Conservation (phyloP, 1,140 invertebrate species). For the Lasioglossum albipes region DNA sequence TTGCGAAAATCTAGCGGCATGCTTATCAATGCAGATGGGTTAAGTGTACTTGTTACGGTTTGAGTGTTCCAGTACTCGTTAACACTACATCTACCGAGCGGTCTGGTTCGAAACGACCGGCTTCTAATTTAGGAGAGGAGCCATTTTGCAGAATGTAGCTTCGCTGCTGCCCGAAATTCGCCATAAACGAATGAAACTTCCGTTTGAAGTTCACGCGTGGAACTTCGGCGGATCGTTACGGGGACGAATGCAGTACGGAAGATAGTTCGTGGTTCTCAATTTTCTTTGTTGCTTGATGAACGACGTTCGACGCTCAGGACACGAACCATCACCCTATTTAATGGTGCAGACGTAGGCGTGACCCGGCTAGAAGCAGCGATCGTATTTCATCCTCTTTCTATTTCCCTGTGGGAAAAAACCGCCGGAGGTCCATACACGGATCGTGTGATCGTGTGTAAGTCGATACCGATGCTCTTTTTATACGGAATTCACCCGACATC, state of each 20-base stretch:
- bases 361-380: slow-evolving; percentile 11
- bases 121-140: too few species aligned
- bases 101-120: slow-evolving; percentile 2
- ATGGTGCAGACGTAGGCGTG: slow-evolving; percentile 24
- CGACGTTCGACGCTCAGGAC: not conserved
- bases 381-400: slow-evolving; percentile 40
- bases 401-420: slow-evolving; percentile 3
- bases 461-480: slow-evolving; percentile 14
- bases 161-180: too few species aligned
- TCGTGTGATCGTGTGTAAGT: slow-evolving; percentile 17
- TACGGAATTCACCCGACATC: slow-evolving; percentile 37
- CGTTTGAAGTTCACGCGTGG: not conserved
- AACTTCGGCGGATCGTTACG: not conserved
- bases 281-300: not conserved
- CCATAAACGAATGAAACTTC: too few species aligned
- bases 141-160: too few species aligned
- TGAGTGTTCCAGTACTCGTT: slow-evolving; percentile 38
- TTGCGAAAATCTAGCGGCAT: slow-evolving; percentile 40
- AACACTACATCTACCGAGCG: slow-evolving; percentile 27
- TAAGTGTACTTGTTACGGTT: slow-evolving; percentile 49
- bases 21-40: slow-evolving; percentile 51
- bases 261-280: not conserved
- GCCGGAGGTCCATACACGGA: not conserved
- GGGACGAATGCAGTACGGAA: not conserved
- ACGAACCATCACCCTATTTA: slow-evolving; percentile 28